phyloP scores from a whole-genome alignment of 2,888 invertebrate species.

The Plagiodera versicolora region DNA sequence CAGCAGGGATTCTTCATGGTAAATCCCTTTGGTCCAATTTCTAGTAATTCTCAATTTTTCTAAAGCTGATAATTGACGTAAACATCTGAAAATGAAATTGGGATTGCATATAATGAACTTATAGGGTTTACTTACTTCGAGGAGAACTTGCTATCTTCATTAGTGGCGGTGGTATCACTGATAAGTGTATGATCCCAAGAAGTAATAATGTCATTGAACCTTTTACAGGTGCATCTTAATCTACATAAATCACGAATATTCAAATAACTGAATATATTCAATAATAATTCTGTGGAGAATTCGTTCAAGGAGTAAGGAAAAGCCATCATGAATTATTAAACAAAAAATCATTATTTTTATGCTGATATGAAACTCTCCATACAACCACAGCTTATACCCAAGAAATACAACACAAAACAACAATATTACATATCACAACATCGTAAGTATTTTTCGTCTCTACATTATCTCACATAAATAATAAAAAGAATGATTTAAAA shows the following conservation, averaged over 20 bases:
- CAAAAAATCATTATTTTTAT: not conserved
- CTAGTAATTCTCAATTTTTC: slow-evolving; percentile 45
- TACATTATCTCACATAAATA: too few species aligned
- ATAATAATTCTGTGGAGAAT: slow-evolving; percentile 56
- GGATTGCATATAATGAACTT: too few species aligned
- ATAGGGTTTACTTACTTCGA: slow-evolving; percentile 29
- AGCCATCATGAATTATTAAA: not conserved
- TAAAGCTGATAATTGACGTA: slow-evolving; percentile 13
- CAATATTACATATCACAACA: too few species aligned
- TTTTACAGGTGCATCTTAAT: slow-evolving; percentile 56
- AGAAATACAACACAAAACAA: too few species aligned
- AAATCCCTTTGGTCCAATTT: slow-evolving; percentile 63
- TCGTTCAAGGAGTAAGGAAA: not conserved
- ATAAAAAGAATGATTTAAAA: too few species aligned
- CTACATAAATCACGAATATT: slow-evolving; percentile 56
- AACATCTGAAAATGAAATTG: slow-evolving; percentile 28
- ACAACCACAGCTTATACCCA: too few species aligned
- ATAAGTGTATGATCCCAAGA: slow-evolving; percentile 37
- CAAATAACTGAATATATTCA: slow-evolving; percentile 60
- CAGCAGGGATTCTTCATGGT: slow-evolving; percentile 55
- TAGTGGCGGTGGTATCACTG: slow-evolving; percentile 28
- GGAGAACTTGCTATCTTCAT: slow-evolving; percentile 32
- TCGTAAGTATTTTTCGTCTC: too few species aligned
- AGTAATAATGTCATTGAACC: slow-evolving; percentile 56
- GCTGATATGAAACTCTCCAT: not conserved